phyloP scores from a whole-genome alignment of 2,888 invertebrate species.

The Lypha dubia region DNA sequence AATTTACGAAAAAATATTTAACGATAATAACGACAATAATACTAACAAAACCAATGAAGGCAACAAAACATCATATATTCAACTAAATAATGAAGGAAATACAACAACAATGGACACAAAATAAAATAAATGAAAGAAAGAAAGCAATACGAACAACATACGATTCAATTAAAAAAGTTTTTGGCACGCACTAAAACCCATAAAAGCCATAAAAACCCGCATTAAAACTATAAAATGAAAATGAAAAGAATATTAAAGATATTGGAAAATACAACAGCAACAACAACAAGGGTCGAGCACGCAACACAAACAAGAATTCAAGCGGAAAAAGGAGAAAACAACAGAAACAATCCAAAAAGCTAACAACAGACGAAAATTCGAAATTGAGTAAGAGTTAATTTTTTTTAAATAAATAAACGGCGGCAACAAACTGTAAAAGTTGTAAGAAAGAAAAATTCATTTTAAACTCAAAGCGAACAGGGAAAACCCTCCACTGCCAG shows the following conservation, averaged over 20 bases:
- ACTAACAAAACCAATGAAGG: constrained; percentile 15
- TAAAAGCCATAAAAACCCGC: constrained; percentile 83
- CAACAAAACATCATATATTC: constrained; percentile 24
- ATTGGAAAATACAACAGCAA: constrained; percentile 48
- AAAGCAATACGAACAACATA: constrained; percentile 70
- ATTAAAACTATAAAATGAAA: constrained; percentile 82
- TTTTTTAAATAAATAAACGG: constrained; percentile 22
- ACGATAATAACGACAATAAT: constrained; percentile 28
- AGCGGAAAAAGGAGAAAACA: constrained; percentile 32
- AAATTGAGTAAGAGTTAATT: constrained; percentile 55
- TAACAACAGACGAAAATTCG: constrained; percentile 10
- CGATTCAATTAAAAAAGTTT: constrained; percentile 83
- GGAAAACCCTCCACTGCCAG: neutral
- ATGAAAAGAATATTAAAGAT: constrained; percentile 79
- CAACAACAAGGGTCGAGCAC: constrained; percentile 11
- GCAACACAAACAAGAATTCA: constrained; percentile 25
- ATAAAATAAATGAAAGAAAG: constrained; percentile 59
- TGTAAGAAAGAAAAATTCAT: constrained; percentile 14
- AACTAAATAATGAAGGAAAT: constrained; percentile 30
- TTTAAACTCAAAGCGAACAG: constrained; percentile 50
- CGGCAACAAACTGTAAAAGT: neutral
- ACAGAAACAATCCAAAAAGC: neutral
- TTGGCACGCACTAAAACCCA: constrained; percentile 83
- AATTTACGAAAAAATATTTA: constrained; percentile 10
- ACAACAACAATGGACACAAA: constrained; percentile 12